These are phyloP conservation scores for Petaurus breviceps DNA, from an alignment of 2,113 vertebrate genomes.

Conservation along the genomic window DNA sequence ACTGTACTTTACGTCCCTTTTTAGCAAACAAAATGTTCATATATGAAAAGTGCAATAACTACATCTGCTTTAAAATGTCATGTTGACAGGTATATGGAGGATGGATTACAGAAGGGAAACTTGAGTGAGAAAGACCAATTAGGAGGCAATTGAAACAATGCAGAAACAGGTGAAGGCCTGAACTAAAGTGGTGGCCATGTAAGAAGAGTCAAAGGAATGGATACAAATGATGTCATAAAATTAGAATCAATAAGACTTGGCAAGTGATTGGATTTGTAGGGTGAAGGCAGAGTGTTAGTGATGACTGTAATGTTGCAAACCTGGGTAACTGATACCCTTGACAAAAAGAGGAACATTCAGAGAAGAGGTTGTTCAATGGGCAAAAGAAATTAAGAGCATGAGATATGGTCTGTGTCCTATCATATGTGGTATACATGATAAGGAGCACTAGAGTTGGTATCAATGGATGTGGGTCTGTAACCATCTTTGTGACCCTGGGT, in stretches of 20 bases:
- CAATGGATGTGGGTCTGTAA: neutral
- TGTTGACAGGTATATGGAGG: neutral
- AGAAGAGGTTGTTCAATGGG: neutral
- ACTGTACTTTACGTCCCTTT: neutral
- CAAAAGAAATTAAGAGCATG: neutral
- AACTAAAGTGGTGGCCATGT: neutral
- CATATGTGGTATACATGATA: neutral
- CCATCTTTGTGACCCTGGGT: neutral
- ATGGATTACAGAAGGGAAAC: neutral
- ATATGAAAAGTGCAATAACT: neutral
- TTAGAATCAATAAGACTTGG: neutral
- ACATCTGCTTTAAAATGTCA: neutral
- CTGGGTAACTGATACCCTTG: neutral
- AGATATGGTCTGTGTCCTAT: neutral
- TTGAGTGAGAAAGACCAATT: neutral
- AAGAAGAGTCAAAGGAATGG: neutral
- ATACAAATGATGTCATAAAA: neutral
- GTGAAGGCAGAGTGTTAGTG: neutral
- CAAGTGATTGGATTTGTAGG: neutral
- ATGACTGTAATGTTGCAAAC: neutral
- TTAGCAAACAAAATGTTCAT: neutral
- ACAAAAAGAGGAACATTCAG: neutral
- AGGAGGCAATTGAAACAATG: neutral
- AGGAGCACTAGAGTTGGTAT: neutral
- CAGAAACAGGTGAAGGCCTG: neutral